Evolutionary conservation across 1,140 invertebrate genomes (phyloP), one percentile per base, ranked within the genome.

Genomic region (Neodiprion pinetum): DNA sequence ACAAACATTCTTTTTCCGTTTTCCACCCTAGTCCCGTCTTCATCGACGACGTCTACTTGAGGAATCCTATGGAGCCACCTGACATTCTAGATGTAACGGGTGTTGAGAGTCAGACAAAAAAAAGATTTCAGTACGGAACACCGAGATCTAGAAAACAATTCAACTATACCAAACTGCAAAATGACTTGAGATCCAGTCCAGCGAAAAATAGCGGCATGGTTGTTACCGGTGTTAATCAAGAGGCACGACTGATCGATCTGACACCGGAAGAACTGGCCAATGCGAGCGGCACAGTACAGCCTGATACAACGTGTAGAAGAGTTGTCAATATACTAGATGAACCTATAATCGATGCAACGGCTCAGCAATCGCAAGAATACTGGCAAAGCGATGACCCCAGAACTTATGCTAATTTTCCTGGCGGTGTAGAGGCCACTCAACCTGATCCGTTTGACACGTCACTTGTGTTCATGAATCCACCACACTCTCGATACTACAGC

Each of bases 1-100:
- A 40, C 5, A 40, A 40, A 40, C 28, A 40, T 40, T 40, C 28
- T 40, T 40, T 40, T 40, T 40, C 28, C 28, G 1, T 40, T 40
- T 40, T 40, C 0, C 28, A 40, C 28, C 28, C 28, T 4, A 95
- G 93, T 83, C 95, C 95, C 0, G 90, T 90, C n/a, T 90, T 88
- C 71, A 96, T 97, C 78, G 96, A 94, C 87, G 94, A 93, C 85
- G 92, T 96, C 74, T 96, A 96, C 85, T 84, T 96, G 53, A 89
- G 92, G 50, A 96, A 96, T 87, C 95, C 95, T 1, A 95, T 96
- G 93, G 93, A 94, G 77, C 94, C 95, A 1, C 94, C 94, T 1
- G 95, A 96, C 86, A 81, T 95, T 0, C 87, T 93, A 23, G 92
- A 93, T 1, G 82, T 91, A 8, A 71, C 81, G 0, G 72, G 80